These are phyloP conservation scores for Ectemnius cavifrons DNA, from an alignment of 2,888 invertebrate genomes.

Conservation along the genomic window DNA sequence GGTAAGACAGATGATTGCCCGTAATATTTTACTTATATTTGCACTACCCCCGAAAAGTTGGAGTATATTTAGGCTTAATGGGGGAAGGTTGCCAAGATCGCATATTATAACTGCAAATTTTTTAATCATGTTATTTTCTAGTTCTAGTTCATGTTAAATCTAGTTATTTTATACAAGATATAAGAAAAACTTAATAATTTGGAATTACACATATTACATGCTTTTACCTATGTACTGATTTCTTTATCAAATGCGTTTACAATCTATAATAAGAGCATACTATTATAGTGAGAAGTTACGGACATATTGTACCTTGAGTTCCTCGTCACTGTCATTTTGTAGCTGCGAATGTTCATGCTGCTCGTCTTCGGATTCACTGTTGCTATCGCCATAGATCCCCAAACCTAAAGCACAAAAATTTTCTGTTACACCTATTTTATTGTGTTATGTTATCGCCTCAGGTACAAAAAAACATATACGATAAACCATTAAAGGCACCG, in stretches of 20 bases:
- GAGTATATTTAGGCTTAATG: too few species aligned
- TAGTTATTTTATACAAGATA: too few species aligned
- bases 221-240: too few species aligned
- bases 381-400: constrained; percentile 90
- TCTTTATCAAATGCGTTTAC: not conserved
- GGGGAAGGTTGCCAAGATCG: too few species aligned
- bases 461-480: constrained; percentile 46
- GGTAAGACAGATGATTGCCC: too few species aligned
- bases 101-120: too few species aligned
- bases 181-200: too few species aligned
- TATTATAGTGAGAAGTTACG: not conserved
- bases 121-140: too few species aligned
- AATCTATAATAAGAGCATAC: not conserved
- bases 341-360: constrained; percentile 77
- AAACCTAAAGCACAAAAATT: constrained; percentile 83
- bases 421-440: constrained; percentile 38
- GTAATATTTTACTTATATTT: too few species aligned
- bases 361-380: constrained; percentile 79
- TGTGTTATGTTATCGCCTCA: not conserved
- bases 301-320: constrained; percentile 83
- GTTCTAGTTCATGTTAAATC: too few species aligned
- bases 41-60: too few species aligned
- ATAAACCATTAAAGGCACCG: constrained; percentile 54
- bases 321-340: constrained; percentile 84
- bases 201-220: too few species aligned